Conservation (phyloP, 30 jellyfish, hydroid and myxozoan species). For the Phacellophora camtschatica region DNA sequence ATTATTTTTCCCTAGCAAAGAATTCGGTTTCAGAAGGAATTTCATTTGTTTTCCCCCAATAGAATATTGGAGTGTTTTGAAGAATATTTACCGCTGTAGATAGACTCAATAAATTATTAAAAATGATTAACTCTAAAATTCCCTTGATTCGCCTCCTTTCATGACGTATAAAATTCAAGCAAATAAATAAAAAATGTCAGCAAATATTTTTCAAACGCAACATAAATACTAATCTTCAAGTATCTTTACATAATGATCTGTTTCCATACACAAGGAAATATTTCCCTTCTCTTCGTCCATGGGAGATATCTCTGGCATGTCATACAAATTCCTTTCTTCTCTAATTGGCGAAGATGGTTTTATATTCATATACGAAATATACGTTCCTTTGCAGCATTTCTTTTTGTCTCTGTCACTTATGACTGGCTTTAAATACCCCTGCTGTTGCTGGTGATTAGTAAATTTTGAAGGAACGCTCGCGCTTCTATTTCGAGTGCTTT, state of each 20-base stretch:
- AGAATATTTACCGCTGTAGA: too few relatives aligned
- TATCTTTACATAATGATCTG: slow-evolving; percentile 17
- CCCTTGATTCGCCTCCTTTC: too few relatives aligned
- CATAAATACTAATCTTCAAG: slow-evolving; percentile 9
- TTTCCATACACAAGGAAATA: not conserved
- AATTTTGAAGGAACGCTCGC: slow-evolving; percentile 60
- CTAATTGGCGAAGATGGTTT: slow-evolving; percentile 46
- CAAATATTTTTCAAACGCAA: too few relatives aligned
- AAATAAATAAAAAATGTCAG: too few relatives aligned
- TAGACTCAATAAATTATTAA: too few relatives aligned
- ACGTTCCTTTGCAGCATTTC: slow-evolving; percentile 2
- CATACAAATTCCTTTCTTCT: slow-evolving; percentile 41
- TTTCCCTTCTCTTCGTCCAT: slow-evolving; percentile 20
- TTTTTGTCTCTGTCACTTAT: slow-evolving; percentile 23
- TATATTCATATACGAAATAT: slow-evolving; percentile 5
- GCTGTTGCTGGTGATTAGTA: not conserved
- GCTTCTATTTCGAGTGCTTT: slow-evolving; percentile 30
- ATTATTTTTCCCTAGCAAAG: too few relatives aligned
- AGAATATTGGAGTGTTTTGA: too few relatives aligned
- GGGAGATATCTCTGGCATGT: slow-evolving; percentile 48
- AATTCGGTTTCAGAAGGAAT: too few relatives aligned
- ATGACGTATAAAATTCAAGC: too few relatives aligned
- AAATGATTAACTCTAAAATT: too few relatives aligned
- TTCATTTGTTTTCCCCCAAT: too few relatives aligned
- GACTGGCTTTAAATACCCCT: slow-evolving; percentile 41